Percentiles rank a stretch among this genome's conserved stretches.
Evolutionary conservation across 2,888 invertebrate genomes (phyloP).

Genomic region (Hipparchia semele): DNA sequence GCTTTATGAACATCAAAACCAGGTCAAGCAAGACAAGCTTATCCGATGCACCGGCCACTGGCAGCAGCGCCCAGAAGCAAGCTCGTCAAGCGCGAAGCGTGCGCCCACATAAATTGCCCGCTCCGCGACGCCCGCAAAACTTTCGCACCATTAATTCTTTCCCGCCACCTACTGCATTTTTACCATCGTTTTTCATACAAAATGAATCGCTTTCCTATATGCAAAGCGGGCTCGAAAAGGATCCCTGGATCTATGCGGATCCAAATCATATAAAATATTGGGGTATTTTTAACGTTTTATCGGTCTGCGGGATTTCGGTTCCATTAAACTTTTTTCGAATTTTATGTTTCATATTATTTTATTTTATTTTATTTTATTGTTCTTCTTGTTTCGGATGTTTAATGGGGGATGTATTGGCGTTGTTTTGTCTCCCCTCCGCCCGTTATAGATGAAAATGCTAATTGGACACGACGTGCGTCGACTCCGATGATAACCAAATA

Average conservation of each 20-base stretch:
- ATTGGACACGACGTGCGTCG: constrained; percentile 43
- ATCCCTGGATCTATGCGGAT: constrained; percentile 62
- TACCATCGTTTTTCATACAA: constrained; percentile 49
- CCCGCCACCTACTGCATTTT: constrained; percentile 74
- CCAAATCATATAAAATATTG: constrained; percentile 72
- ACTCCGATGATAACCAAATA: constrained; percentile 28
- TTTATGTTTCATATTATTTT: constrained; percentile 78
- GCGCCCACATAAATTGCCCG: constrained; percentile 69
- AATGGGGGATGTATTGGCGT: constrained; percentile 43
- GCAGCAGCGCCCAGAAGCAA: constrained; percentile 28
- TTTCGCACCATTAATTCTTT: constrained; percentile 79
- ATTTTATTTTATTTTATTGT: too few relatives aligned
- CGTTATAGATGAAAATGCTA: constrained; percentile 45
- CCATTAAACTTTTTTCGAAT: constrained; percentile 77
- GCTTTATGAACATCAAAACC: constrained; percentile 24
- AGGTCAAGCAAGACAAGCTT: constrained; percentile 35
- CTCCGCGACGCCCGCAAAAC: constrained; percentile 57
- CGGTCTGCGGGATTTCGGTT: constrained; percentile 68
- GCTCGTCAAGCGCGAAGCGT: constrained; percentile 47
- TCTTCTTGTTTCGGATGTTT: constrained; percentile 54
- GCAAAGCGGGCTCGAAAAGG: constrained; percentile 61
- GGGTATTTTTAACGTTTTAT: constrained; percentile 74
- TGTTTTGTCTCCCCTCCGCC: constrained; percentile 35
- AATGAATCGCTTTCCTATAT: constrained; percentile 71
- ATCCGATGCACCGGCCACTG: constrained; percentile 11